Evolutionary conservation across 2,888 invertebrate species (phyloP).

Genomic region (Sinohyriopsis cumingii): DNA sequence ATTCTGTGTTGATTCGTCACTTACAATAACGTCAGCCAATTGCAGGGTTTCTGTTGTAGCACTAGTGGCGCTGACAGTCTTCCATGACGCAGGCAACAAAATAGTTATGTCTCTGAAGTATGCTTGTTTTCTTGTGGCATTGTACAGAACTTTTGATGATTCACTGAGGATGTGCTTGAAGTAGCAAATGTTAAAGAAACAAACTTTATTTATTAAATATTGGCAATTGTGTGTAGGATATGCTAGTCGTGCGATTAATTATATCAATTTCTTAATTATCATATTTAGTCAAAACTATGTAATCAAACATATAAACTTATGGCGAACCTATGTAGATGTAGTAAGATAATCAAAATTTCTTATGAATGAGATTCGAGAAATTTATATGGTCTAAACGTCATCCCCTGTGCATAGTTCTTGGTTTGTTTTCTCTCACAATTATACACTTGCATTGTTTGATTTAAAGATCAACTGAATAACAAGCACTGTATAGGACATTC

Average conservation of each 20-base stretch:
- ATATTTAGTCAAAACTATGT: too few relatives aligned
- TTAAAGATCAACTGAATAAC: too few relatives aligned
- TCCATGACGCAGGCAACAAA: slow-evolving; percentile 77
- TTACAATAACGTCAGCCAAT: slow-evolving; percentile 75
- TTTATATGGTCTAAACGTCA: too few relatives aligned
- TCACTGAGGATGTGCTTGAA: slow-evolving; percentile 75
- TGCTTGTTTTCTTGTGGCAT: slow-evolving; percentile 74
- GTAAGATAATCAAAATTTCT: too few relatives aligned
- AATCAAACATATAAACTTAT: too few relatives aligned
- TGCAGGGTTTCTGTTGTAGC: slow-evolving; percentile 32
- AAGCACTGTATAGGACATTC: too few relatives aligned
- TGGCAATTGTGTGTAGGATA: neutral
- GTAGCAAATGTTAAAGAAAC: neutral
- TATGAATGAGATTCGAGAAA: too few relatives aligned
- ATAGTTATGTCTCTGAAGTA: slow-evolving; percentile 77
- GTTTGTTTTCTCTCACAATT: too few relatives aligned
- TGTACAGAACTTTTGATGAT: slow-evolving; percentile 77
- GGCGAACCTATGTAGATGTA: too few relatives aligned
- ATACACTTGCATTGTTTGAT: too few relatives aligned
- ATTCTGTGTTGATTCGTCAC: slow-evolving; percentile 49
- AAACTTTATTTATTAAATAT: neutral
- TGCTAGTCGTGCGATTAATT: neutral
- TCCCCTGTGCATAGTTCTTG: too few relatives aligned
- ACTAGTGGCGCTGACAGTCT: slow-evolving; percentile 13
- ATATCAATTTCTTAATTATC: neutral